Evolutionary conservation across 2,113 vertebrate genomes (phyloP).

Genomic region (Garra rufa): DNA sequence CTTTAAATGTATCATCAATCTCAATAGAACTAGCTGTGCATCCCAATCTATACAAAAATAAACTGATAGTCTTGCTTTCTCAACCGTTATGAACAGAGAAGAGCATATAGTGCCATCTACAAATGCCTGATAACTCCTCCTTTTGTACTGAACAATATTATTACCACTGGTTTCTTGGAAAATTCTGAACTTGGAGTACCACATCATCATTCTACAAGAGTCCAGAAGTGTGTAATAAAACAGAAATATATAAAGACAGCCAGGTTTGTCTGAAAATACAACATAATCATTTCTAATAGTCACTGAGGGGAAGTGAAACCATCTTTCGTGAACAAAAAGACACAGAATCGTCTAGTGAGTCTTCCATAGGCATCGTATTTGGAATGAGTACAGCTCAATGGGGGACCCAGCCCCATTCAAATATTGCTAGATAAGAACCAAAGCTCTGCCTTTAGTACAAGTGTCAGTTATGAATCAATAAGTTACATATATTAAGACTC

Average conservation of each 20-base stretch:
- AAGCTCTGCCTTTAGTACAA: slow-evolving; percentile 21
- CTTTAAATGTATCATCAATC: background rate
- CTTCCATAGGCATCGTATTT: background rate
- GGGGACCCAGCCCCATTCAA: slow-evolving; percentile 33
- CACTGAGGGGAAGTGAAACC: background rate
- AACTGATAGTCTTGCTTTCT: slow-evolving; percentile 4
- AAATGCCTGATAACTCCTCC: background rate
- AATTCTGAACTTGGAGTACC: slow-evolving; percentile 11
- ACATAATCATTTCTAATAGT: background rate
- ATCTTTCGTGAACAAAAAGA: slow-evolving; percentile 6
- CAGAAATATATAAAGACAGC: background rate
- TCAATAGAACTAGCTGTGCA: background rate
- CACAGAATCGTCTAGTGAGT: background rate
- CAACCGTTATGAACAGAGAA: background rate
- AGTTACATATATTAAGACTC: slow-evolving; percentile 43
- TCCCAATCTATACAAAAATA: background rate
- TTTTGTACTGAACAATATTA: slow-evolving; percentile 24
- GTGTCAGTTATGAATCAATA: slow-evolving; percentile 41
- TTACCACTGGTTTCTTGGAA: slow-evolving; percentile 26
- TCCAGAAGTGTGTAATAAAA: background rate
- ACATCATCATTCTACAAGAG: background rate
- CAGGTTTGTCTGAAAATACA: background rate
- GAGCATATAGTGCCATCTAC: slow-evolving; percentile 11
- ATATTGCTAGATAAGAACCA: slow-evolving; percentile 23
- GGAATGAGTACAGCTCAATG: slow-evolving; percentile 25